Evolutionary conservation across 2,113 vertebrate species (phyloP).

Genomic region (Zosterops hypoxanthus): DNA sequence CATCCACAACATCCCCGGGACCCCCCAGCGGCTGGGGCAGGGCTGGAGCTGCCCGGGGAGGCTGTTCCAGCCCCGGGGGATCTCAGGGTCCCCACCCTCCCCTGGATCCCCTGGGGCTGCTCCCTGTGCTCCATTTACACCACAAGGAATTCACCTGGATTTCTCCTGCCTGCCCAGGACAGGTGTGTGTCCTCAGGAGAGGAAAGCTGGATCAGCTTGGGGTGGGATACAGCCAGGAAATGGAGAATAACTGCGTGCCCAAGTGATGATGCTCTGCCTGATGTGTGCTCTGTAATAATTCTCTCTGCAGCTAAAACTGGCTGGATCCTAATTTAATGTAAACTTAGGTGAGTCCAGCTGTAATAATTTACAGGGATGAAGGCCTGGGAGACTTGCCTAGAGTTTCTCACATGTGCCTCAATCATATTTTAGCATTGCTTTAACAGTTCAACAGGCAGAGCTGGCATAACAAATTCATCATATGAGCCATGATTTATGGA

Average conservation of each 20-base stretch:
- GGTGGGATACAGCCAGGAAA: background rate
- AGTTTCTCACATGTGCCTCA: background rate
- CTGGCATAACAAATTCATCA: constrained; percentile 42
- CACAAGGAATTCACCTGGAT: background rate
- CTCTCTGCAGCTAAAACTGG: background rate
- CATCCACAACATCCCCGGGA: background rate
- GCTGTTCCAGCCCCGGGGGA: background rate
- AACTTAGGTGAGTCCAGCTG: background rate
- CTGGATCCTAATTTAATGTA: background rate
- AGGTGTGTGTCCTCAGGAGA: background rate
- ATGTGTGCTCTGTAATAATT: background rate
- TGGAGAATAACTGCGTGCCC: fast-evolving
- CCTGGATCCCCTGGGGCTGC: background rate
- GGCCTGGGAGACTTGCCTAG: background rate
- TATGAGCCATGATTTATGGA: constrained; percentile 9
- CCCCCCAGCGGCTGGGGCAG: background rate
- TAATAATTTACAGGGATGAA: background rate
- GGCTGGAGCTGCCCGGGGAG: background rate
- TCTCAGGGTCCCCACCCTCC: fast-evolving
- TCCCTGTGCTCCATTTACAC: background rate
- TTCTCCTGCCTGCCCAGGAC: background rate
- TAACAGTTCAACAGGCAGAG: background rate
- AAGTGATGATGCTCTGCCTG: background rate
- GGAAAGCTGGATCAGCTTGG: background rate
- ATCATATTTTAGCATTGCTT: constrained; percentile 19